phyloP scores from a whole-genome alignment of 2,113 vertebrate species.

The Bucco capensis region DNA sequence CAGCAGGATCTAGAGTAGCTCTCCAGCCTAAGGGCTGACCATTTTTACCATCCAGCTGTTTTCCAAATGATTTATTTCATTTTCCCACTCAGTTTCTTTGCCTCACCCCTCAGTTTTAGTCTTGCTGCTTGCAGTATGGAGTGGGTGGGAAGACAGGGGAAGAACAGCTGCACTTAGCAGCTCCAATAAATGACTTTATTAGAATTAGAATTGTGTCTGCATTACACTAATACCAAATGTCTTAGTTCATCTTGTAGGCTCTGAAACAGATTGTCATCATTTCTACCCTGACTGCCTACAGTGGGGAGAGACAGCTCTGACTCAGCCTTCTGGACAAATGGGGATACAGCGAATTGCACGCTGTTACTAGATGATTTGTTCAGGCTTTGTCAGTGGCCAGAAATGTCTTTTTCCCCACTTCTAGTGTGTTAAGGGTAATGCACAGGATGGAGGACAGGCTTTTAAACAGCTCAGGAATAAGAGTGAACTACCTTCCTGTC shows the following conservation, averaged over 20 bases:
- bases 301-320: not conserved
- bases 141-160: not conserved
- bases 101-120: not conserved
- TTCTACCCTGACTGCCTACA: not conserved
- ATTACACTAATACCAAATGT: conserved; percentile 1
- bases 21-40: not conserved
- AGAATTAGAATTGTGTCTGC: conserved; percentile 11
- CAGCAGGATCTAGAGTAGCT: not conserved
- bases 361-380: not conserved
- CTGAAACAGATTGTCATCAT: conserved; percentile 5
- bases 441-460: not conserved
- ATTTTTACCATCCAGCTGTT: conserved; percentile 27
- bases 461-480: not conserved
- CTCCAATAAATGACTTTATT: conserved; percentile 37
- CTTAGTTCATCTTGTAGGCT: not conserved
- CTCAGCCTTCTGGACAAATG: not conserved
- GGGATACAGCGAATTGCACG: not conserved
- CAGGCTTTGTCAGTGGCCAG: not conserved
- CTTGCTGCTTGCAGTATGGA: not conserved
- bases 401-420: not conserved
- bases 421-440: not conserved
- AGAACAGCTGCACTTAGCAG: conserved; percentile 23
- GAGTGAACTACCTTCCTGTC: not conserved
- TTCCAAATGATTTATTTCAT: conserved; percentile 37
- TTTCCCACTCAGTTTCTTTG: conserved; percentile 6